A percentile compares a stretch with the other conserved stretches of the same genome.
Evolutionary conservation across 2,888 invertebrate species (phyloP).

Genomic region (Aporophyla nigra): DNA sequence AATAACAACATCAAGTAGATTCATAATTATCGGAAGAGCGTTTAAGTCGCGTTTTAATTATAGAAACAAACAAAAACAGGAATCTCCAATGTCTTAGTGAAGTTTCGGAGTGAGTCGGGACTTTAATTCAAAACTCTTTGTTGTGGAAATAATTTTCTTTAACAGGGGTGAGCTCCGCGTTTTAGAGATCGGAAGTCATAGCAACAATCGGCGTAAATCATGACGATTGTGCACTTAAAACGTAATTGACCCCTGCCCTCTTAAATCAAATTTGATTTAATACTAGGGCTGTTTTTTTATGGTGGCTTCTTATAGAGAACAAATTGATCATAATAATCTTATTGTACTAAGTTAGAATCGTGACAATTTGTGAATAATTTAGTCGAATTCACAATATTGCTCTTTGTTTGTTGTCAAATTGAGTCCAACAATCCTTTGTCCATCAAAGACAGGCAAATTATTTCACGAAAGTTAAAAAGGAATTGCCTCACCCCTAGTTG

Average conservation of each 20-base stretch:
- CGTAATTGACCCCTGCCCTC: slow-evolving; percentile 48
- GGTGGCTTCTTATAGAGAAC: neutral
- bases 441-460: slow-evolving; percentile 45
- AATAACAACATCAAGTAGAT: slow-evolving; percentile 81
- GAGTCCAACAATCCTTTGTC: neutral
- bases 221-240: slow-evolving; percentile 63
- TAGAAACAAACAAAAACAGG: slow-evolving; percentile 87
- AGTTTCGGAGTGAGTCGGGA: slow-evolving; percentile 77
- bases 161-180: slow-evolving; percentile 61
- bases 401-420: neutral
- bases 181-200: slow-evolving; percentile 57
- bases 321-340: neutral
- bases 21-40: slow-evolving; percentile 85
- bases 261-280: slow-evolving; percentile 48
- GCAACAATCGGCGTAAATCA: slow-evolving; percentile 66
- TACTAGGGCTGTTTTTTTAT: slow-evolving; percentile 18
- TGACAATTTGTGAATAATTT: neutral
- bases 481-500: slow-evolving; percentile 65
- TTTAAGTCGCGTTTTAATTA: slow-evolving; percentile 87
- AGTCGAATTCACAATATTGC: neutral
- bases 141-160: slow-evolving; percentile 74
- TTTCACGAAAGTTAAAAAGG: slow-evolving; percentile 66
- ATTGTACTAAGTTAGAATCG: neutral
- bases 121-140: slow-evolving; percentile 79
- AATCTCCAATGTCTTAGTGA: slow-evolving; percentile 82